A percentile compares a stretch with the other conserved stretches of the same genome.
Conservation (phyloP, 2,888 invertebrate genomes). For the Vesta saturnalis region DNA sequence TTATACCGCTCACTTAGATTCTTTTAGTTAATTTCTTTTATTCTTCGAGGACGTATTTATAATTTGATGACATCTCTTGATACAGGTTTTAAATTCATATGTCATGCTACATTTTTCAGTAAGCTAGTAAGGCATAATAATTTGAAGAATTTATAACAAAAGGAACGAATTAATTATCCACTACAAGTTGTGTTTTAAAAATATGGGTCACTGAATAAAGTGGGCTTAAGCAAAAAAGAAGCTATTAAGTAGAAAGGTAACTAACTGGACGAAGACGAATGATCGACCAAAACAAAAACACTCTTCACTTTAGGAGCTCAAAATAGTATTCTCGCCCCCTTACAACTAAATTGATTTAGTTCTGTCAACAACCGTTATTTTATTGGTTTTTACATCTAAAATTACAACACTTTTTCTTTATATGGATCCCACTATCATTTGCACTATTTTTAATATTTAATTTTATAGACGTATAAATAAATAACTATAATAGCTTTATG, state of each 20-base stretch:
- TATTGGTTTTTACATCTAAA: not conserved
- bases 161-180: no score
- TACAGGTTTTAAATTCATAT: not conserved
- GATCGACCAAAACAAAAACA: not conserved
- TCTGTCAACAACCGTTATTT: conserved; percentile 1
- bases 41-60: not conserved
- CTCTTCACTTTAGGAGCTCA: not conserved
- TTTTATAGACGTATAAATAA: not conserved
- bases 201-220: conserved; percentile 1
- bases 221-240: not conserved
- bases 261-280: not conserved
- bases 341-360: not conserved
- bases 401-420: not conserved
- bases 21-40: conserved; percentile 28
- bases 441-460: not conserved
- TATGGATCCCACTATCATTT: not conserved
- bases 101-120: no score
- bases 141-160: not conserved
- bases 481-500: no score
- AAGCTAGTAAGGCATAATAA: no score
- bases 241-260: no score
- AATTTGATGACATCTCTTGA: not conserved
- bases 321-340: conserved; percentile 1
- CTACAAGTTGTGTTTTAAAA: not conserved
- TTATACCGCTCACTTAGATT: conserved; percentile 28